Conservation (phyloP, 2,113 vertebrate species). For the Serilophus lunatus region DNA sequence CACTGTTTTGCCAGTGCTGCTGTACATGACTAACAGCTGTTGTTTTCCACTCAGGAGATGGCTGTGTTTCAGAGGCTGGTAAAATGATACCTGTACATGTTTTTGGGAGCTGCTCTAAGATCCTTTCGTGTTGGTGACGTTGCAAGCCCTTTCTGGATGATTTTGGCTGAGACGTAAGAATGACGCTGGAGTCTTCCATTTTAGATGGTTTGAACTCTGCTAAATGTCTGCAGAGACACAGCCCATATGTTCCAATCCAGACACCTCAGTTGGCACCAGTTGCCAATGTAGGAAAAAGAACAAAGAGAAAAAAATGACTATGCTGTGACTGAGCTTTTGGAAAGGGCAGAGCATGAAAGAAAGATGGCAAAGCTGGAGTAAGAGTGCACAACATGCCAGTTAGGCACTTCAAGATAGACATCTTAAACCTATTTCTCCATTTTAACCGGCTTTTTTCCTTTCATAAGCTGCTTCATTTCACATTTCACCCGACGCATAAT, state of each 20-base stretch:
- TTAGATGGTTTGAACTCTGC: background rate
- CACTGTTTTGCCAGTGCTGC: background rate
- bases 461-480: background rate
- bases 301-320: background rate
- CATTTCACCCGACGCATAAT: background rate
- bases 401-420: background rate
- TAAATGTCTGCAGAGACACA: background rate
- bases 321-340: background rate
- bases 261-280: background rate
- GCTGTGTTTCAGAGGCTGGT: background rate
- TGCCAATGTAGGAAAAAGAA: background rate
- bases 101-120: background rate
- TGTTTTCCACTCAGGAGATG: conserved; percentile 11
- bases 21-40: background rate
- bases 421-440: background rate
- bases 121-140: background rate
- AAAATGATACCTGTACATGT: background rate
- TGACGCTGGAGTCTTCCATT: background rate
- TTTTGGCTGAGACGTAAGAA: background rate
- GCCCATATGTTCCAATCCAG: background rate
- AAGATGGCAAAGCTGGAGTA: background rate
- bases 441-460: background rate
- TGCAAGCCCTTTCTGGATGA: background rate
- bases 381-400: background rate
- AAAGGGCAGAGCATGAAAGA: background rate